Conservation (phyloP, 2,888 invertebrate genomes). For the Gastrophysa polygoni region DNA sequence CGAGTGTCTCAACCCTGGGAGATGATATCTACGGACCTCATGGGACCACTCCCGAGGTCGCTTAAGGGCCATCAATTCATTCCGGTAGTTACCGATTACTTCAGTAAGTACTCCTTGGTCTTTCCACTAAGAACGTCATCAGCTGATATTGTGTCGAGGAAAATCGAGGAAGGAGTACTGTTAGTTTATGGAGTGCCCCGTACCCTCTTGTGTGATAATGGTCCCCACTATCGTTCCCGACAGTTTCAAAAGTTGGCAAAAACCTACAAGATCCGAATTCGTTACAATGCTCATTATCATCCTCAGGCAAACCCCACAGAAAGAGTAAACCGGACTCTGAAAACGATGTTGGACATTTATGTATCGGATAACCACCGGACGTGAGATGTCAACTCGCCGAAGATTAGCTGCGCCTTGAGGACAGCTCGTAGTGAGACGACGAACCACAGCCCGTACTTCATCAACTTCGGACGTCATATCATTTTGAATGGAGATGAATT, state of each 20-base stretch:
- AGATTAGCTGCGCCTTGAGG: constrained; percentile 15
- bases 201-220: constrained; percentile 25
- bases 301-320: constrained; percentile 21
- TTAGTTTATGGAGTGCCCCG: constrained; percentile 21
- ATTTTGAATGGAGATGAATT: not conserved
- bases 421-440: constrained; percentile 11
- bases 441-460: constrained; percentile 7
- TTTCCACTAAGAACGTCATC: constrained; percentile 21
- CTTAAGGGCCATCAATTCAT: constrained; percentile 14
- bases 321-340: constrained; percentile 15
- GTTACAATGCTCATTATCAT: constrained; percentile 22
- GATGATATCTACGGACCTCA: constrained; percentile 19
- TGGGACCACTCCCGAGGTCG: constrained; percentile 22
- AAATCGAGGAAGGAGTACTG: constrained; percentile 23
- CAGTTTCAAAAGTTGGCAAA: constrained; percentile 13
- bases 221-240: constrained; percentile 21
- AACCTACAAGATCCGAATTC: constrained; percentile 4
- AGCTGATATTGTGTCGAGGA: constrained; percentile 7
- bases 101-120: constrained; percentile 22
- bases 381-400: constrained; percentile 19
- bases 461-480: constrained; percentile 17
- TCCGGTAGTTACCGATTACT: constrained; percentile 10
- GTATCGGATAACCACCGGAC: constrained; percentile 22
- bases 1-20: constrained; percentile 10
- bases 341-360: constrained; percentile 10